Base-by-base conservation (phyloP, 2,888 invertebrate species). In the Eubasilissa splendida region DNA sequence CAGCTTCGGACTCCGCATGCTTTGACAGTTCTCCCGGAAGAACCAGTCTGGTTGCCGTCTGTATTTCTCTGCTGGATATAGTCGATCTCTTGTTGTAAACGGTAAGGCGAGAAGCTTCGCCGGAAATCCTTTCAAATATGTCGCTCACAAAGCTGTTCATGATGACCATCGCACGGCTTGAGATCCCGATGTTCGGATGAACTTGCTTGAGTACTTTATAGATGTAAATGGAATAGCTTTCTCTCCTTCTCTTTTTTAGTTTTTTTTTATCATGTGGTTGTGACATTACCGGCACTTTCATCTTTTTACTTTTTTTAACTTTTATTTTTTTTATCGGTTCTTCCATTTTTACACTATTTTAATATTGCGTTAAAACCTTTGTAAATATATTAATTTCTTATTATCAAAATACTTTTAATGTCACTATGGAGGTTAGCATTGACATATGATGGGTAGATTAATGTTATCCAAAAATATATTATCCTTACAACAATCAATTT, bases 131-230 rank as follows among this genome's bases (percentile, higher is more conserved):
- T 86, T 95, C 94, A 85, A 96, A 90, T 85, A 94, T 93, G 84
- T 96, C 95, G 84, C 93, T 93, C 0, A 95, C 93, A 83, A 95
- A 95, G 85, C 92, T 93, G 87, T 95, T 94, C 94, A 95, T 94
- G 84, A 95, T 94, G 84, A 90, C 87, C 93, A 94, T 95, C 0
- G 94, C 93, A 85, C 94, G 94, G 42, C 91, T 91, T 0, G 94
- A 93, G 76, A 95, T 92, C 0, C 94, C 93, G 60, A 93, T 89
- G 84, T 93, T 92, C 0, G 92, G 91, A 84, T 93, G 92, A 0
- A 93, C 90, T 84, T 91, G 91, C 85, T 91, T 91, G 80, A 94
- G 85, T 4, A 94, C 87, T 84, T 93, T 94, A 88, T 92, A 93
- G 12, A 94, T 88, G 85, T 92, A 93, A 33, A 91, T 91, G 0